phyloP scores from a whole-genome alignment of 2,113 vertebrate genomes.

The Channa maculata region DNA sequence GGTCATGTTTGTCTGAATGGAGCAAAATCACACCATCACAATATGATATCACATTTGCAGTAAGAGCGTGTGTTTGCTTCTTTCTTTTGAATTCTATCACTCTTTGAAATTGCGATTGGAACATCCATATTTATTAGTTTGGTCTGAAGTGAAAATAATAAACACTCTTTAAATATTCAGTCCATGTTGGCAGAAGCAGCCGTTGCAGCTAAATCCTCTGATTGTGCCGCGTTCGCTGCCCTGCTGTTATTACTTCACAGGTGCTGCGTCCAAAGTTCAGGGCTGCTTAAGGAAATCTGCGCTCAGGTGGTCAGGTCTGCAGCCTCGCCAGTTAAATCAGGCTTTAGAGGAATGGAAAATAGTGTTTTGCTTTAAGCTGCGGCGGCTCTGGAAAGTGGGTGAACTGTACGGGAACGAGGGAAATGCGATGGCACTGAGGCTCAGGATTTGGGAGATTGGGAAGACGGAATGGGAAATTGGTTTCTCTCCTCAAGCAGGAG shows the following conservation, averaged over 20 bases:
- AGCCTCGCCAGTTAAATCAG: constrained; percentile 34
- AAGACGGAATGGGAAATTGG: constrained; percentile 3
- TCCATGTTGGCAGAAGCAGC: constrained; percentile 30
- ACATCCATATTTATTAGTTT: too few species aligned
- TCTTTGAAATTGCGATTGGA: too few species aligned
- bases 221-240: constrained; percentile 3
- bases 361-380: constrained; percentile 27
- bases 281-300: constrained; percentile 30
- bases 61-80: too few species aligned
- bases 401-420: constrained; percentile 12
- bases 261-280: constrained; percentile 29
- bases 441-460: neutral
- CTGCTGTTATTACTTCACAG: constrained; percentile 29
- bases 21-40: too few species aligned
- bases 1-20: too few species aligned
- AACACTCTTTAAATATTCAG: constrained; percentile 32
- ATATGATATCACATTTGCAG: too few species aligned
- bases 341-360: constrained; percentile 35
- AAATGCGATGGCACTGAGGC: neutral
- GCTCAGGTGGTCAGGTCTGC: constrained; percentile 39
- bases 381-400: constrained; percentile 18
- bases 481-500: neutral
- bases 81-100: too few species aligned
- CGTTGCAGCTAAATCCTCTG: constrained; percentile 22
- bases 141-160: constrained; percentile 12